Percentiles rank a stretch among this genome's conserved stretches.
phyloP scores from a whole-genome alignment of 2,113 vertebrate species.

The Hydrolagus affinis region DNA sequence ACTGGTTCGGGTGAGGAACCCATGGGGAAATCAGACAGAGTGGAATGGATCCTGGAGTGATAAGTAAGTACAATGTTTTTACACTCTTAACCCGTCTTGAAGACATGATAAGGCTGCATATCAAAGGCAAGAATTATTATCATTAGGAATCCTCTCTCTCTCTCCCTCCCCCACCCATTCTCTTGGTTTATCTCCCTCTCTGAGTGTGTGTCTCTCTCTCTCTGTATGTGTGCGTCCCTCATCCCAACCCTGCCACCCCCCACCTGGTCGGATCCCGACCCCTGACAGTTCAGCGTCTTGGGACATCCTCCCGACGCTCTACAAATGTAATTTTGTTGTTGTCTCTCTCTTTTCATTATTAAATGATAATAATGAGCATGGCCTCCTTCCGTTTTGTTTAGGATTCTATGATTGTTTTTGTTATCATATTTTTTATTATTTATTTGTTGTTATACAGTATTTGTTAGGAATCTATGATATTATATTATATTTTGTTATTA shows the following conservation, averaged over 20 bases:
- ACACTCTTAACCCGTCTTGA: not conserved
- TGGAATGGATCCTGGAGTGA: not conserved
- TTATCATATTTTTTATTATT: not conserved
- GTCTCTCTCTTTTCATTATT: not conserved
- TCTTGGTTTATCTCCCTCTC: too few relatives aligned
- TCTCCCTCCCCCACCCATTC: too few relatives aligned
- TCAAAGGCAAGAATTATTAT: not conserved
- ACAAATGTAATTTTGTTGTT: not conserved
- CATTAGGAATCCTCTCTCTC: not conserved
- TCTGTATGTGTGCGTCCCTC: too few relatives aligned
- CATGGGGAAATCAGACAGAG: not conserved
- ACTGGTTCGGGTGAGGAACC: not conserved
- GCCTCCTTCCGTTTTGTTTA: not conserved
- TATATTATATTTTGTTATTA: too few relatives aligned
- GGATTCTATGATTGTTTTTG: not conserved
- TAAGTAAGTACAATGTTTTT: not conserved
- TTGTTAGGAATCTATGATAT: too few relatives aligned
- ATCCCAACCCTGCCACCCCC: too few relatives aligned
- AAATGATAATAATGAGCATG: too few relatives aligned
- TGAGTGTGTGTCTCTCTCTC: too few relatives aligned
- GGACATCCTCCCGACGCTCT: not conserved
- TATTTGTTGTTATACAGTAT: too few relatives aligned
- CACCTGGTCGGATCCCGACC: too few relatives aligned
- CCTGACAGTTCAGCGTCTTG: too few relatives aligned
- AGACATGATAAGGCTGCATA: too few relatives aligned